Evolutionary conservation across 2,888 invertebrate genomes (phyloP).

Genomic region (Hypercompe scribonia): DNA sequence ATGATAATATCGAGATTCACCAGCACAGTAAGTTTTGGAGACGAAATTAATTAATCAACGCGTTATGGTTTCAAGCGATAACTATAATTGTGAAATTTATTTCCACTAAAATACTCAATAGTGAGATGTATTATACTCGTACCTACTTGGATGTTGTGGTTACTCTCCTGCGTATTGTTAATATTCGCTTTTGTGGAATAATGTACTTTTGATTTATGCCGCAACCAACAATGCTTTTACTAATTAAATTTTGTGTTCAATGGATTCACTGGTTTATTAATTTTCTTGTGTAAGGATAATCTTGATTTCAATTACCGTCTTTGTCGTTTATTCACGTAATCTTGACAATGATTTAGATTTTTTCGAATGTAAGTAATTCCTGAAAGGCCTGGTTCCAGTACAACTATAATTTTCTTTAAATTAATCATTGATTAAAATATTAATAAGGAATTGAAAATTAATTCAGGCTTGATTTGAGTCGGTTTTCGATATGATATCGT

Average conservation of each 20-base stretch:
- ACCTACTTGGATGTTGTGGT: slow-evolving; percentile 39
- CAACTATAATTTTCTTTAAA: neutral
- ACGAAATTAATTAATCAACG: slow-evolving; percentile 41
- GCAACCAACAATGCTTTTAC: slow-evolving; percentile 11
- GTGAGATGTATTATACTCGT: slow-evolving; percentile 34
- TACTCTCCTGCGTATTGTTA: slow-evolving; percentile 10
- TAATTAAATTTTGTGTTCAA: slow-evolving; percentile 15
- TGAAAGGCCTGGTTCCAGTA: neutral
- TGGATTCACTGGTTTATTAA: slow-evolving; percentile 5
- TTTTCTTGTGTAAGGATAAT: neutral
- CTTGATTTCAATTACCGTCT: neutral
- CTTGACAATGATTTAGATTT: neutral
- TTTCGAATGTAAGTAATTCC: too few species aligned
- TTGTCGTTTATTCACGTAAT: neutral
- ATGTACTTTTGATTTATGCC: slow-evolving; percentile 24
- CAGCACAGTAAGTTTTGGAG: slow-evolving; percentile 10
- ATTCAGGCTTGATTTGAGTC: neutral
- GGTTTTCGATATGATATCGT: neutral
- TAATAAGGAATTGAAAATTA: neutral
- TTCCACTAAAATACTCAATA: slow-evolving; percentile 43
- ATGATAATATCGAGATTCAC: neutral
- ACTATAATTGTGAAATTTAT: slow-evolving; percentile 44
- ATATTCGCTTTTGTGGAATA: slow-evolving; percentile 20
- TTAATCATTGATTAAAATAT: neutral
- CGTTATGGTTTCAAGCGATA: slow-evolving; percentile 40